Conservation (phyloP, 2,888 invertebrate species). For the Acrobasis repandana region DNA sequence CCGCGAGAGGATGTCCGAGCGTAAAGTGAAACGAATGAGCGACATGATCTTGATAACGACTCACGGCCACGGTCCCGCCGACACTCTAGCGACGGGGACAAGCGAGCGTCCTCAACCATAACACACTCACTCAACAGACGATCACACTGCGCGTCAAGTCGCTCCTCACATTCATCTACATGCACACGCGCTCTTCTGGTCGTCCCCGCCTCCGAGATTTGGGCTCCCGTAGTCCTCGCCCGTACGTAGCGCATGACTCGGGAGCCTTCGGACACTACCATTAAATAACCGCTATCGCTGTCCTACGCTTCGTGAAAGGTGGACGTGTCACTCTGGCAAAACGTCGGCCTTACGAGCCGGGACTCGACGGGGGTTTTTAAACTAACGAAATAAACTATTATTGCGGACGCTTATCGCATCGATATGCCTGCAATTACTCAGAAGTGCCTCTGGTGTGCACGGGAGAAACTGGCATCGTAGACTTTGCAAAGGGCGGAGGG, state of each 20-base stretch:
- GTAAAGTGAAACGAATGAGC: conserved; percentile 79
- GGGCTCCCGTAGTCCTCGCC: conserved; percentile 53
- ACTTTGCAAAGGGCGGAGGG: conserved; percentile 89
- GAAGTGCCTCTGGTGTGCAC: conserved; percentile 85
- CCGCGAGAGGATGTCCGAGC: conserved; percentile 62
- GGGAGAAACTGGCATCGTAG: conserved; percentile 93
- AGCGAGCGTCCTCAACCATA: conserved; percentile 69
- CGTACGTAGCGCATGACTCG: conserved; percentile 58
- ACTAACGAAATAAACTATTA: conserved; percentile 78
- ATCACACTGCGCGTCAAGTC: conserved; percentile 46
- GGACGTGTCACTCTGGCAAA: conserved; percentile 50
- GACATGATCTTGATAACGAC: conserved; percentile 78
- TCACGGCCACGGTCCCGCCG: conserved; percentile 75
- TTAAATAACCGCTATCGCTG: conserved; percentile 73
- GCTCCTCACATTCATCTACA: conserved; percentile 69
- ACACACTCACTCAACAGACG: conserved; percentile 51
- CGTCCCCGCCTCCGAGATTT: conserved; percentile 78
- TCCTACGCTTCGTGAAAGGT: conserved; percentile 60
- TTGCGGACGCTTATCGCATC: conserved; percentile 77
- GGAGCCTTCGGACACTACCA: conserved; percentile 68
- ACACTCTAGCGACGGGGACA: conserved; percentile 77
- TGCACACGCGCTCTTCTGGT: conserved; percentile 70
- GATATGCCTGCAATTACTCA: conserved; percentile 63
- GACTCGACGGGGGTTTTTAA: conserved; percentile 75
- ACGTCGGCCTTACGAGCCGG: conserved; percentile 56